These are phyloP conservation scores for Artibeus jamaicensis DNA, from an alignment of 2,797 vertebrate species.

Conservation along the genomic window DNA sequence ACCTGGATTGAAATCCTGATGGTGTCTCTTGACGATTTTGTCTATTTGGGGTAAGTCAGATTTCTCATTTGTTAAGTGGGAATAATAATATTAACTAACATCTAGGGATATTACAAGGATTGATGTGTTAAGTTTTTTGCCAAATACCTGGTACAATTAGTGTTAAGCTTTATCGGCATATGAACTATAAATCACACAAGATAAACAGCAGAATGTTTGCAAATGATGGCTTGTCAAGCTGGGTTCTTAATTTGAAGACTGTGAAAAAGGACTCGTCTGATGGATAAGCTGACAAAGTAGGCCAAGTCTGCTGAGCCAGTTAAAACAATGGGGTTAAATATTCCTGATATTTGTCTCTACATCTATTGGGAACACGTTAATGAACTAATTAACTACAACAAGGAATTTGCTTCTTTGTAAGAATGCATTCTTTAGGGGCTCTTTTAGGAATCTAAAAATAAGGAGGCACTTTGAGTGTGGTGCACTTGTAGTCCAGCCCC, in stretches of 20 bases:
- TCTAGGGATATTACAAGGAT: neutral
- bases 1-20: neutral
- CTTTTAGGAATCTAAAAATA: neutral
- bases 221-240: neutral
- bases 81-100: neutral
- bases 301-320: neutral
- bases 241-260: neutral
- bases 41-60: neutral
- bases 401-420: neutral
- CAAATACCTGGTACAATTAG: neutral
- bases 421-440: neutral
- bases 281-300: neutral
- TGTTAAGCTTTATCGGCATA: neutral
- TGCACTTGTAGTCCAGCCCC: neutral
- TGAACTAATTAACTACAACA: slow-evolving; percentile 5
- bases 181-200: neutral
- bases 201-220: neutral
- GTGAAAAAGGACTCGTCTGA: neutral
- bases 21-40: neutral
- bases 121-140: neutral
- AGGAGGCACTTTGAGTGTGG: neutral
- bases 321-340: neutral
- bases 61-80: neutral
- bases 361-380: neutral
- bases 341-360: neutral